Percentiles rank a stretch among this genome's conserved stretches.
phyloP scores from a whole-genome alignment of 2,888 invertebrate genomes.

The Epinotia ramella region DNA sequence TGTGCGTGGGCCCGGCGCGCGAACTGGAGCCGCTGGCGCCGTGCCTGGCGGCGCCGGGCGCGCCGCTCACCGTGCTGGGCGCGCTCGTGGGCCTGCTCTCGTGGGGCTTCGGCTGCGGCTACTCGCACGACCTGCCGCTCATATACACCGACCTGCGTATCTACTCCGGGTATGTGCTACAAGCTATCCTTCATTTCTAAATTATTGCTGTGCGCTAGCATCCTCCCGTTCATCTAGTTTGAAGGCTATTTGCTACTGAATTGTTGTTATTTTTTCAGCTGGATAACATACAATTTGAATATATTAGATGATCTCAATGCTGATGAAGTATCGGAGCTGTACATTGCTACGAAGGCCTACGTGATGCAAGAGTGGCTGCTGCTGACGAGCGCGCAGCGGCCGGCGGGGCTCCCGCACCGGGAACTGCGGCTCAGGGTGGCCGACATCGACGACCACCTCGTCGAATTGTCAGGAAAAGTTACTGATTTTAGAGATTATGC shows the following conservation, averaged over 20 bases:
- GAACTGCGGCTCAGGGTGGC: constrained; percentile 51
- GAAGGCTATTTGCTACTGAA: background rate
- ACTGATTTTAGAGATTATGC: constrained; percentile 70
- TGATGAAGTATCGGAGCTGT: constrained; percentile 56
- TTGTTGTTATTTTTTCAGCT: constrained; percentile 58
- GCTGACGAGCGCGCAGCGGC: constrained; percentile 55
- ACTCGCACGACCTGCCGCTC: constrained; percentile 67
- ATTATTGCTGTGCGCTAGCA: background rate
- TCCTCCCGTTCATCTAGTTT: background rate
- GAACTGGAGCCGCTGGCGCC: constrained; percentile 55
- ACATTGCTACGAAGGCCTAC: constrained; percentile 60
- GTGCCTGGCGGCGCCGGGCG: constrained; percentile 74
- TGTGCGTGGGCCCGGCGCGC: constrained; percentile 67
- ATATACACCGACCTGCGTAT: constrained; percentile 63
- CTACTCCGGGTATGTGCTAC: constrained; percentile 59
- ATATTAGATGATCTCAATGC: constrained; percentile 53
- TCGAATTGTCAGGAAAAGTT: constrained; percentile 56
- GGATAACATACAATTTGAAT: constrained; percentile 63
- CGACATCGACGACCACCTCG: constrained; percentile 56
- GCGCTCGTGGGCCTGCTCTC: constrained; percentile 66
- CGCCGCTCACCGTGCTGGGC: constrained; percentile 65
- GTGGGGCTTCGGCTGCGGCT: constrained; percentile 78
- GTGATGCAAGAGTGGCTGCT: constrained; percentile 58
- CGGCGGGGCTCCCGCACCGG: constrained; percentile 37
- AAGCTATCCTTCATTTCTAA: background rate